phyloP scores from a whole-genome alignment of 2,797 vertebrate genomes.

The Arnoldichthys spilopterus region DNA sequence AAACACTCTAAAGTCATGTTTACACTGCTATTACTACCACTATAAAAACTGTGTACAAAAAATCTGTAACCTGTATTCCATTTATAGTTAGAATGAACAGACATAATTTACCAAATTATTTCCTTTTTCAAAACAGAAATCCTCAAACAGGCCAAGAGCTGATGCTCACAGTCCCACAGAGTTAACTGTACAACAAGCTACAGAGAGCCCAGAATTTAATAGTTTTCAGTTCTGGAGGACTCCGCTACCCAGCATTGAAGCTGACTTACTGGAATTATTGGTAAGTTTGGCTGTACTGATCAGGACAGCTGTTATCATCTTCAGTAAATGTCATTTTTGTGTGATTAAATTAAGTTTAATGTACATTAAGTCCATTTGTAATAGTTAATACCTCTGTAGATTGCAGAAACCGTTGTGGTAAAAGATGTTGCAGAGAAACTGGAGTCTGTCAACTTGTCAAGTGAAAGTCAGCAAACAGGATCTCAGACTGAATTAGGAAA shows the following conservation, averaged over 20 bases:
- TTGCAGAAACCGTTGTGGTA: conserved; percentile 20
- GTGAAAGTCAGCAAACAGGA: conserved; percentile 38
- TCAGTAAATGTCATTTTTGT: neutral
- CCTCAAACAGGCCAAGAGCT: neutral
- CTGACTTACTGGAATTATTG: conserved; percentile 82
- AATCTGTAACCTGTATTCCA: neutral
- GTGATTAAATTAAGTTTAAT: neutral
- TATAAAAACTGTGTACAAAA: neutral
- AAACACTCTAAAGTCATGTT: too few relatives aligned
- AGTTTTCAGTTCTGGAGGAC: conserved; percentile 91
- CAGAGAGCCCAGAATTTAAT: conserved; percentile 71
- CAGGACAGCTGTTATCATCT: neutral
- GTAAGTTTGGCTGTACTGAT: conserved; percentile 69
- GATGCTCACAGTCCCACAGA: conserved; percentile 9
- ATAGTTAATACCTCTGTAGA: conserved; percentile 11
- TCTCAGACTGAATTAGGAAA: conserved; percentile 30
- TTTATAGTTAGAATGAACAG: neutral
- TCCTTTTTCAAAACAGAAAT: conserved; percentile 59
- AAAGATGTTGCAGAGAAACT: conserved; percentile 41
- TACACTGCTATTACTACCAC: too few relatives aligned
- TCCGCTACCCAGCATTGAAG: conserved; percentile 81
- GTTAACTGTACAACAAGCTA: rapidly evolving
- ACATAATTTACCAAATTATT: neutral
- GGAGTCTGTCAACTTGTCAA: conserved; percentile 30
- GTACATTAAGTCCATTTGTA: neutral